phyloP scores from a whole-genome alignment of 2,888 invertebrate genomes.

The Eupithecia exiguata region DNA sequence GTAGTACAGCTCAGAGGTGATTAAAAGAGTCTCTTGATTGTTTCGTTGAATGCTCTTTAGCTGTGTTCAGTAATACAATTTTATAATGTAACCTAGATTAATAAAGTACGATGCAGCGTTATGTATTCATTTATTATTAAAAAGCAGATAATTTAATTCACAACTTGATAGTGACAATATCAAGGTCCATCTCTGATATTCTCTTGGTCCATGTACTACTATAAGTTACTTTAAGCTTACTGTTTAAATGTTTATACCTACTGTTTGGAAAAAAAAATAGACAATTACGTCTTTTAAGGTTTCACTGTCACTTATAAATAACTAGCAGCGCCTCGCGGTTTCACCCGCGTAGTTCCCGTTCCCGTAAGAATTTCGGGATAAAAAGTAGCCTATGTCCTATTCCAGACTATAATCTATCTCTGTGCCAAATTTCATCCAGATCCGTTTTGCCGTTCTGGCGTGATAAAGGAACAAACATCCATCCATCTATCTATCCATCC shows the following conservation, averaged over 20 bases:
- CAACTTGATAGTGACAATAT: neutral
- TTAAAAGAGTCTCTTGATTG: neutral
- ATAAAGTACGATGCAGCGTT: neutral
- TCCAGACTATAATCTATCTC: too few relatives aligned
- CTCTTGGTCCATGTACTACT: neutral
- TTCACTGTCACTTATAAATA: too few relatives aligned
- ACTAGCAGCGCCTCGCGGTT: too few relatives aligned
- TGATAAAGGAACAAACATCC: too few relatives aligned
- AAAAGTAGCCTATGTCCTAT: too few relatives aligned
- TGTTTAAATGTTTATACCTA: too few relatives aligned
- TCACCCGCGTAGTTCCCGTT: too few relatives aligned
- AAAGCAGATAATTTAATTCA: neutral
- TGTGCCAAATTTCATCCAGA: too few relatives aligned
- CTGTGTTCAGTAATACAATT: neutral
- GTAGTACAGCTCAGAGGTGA: slow-evolving; percentile 16
- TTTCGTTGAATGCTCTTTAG: neutral
- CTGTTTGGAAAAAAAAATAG: neutral
- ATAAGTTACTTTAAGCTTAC: neutral
- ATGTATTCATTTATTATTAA: neutral
- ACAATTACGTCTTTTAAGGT: neutral
- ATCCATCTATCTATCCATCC: too few relatives aligned
- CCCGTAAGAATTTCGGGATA: too few relatives aligned
- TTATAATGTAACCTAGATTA: neutral
- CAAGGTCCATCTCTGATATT: neutral
- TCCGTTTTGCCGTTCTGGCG: too few relatives aligned